These are phyloP conservation scores for Cataglyphis livida DNA, from an alignment of 2,888 invertebrate genomes.

Conservation along the genomic window DNA sequence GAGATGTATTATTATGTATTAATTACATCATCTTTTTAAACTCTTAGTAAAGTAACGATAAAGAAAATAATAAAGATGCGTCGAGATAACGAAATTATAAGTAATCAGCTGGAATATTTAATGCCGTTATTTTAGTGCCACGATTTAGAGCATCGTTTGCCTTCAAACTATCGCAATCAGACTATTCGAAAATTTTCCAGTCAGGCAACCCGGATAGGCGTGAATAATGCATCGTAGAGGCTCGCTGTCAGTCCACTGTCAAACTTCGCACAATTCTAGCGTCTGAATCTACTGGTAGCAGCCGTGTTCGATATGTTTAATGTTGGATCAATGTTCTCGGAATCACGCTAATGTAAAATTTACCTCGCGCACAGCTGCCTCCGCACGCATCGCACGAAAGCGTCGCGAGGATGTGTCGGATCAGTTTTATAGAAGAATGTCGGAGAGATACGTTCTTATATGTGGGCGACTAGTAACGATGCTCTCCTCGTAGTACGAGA, in stretches of 20 bases:
- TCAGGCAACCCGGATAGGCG: constrained; percentile 51
- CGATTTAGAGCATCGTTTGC: constrained; percentile 53
- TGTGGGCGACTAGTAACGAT: constrained; percentile 37
- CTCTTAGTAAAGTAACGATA: neutral
- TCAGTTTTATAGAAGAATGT: constrained; percentile 23
- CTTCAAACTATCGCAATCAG: constrained; percentile 68
- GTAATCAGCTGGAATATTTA: constrained; percentile 11
- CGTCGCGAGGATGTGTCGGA: constrained; percentile 1
- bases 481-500: constrained; percentile 2
- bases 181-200: constrained; percentile 69
- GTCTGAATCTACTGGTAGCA: constrained; percentile 47
- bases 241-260: constrained; percentile 71
- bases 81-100: neutral
- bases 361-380: constrained; percentile 21
- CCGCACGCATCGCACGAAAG: constrained; percentile 8
- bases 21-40: neutral
- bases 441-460: constrained; percentile 4
- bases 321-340: constrained; percentile 41
- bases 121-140: constrained; percentile 14
- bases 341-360: constrained; percentile 55
- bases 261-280: constrained; percentile 55
- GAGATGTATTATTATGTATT: neutral
- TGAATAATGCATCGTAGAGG: constrained; percentile 68
- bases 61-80: neutral
- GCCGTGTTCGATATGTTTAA: constrained; percentile 20